These are phyloP conservation scores for Nothoprocta pentlandii DNA, from an alignment of 2,113 vertebrate genomes.

Conservation along the genomic window DNA sequence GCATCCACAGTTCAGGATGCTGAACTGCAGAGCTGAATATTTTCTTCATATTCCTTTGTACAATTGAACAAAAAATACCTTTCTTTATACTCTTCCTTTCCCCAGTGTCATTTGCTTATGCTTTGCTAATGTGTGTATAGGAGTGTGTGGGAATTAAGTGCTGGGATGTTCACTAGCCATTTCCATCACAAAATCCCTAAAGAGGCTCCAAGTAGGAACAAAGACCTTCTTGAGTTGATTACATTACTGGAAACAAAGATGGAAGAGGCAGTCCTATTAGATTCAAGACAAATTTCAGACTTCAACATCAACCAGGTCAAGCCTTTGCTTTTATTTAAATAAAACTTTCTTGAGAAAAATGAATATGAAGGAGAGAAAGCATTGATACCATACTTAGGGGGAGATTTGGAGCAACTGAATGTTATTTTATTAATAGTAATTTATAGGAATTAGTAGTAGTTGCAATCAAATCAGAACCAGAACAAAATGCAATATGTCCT, in stretches of 20 bases:
- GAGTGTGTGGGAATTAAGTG: background rate
- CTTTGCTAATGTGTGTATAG: background rate
- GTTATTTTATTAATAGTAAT: background rate
- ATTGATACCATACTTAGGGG: constrained; percentile 19
- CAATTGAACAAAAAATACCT: constrained; percentile 8
- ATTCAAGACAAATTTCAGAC: constrained; percentile 52
- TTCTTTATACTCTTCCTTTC: background rate
- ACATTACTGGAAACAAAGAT: constrained; percentile 45
- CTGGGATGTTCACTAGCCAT: constrained; percentile 21
- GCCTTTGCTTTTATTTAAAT: constrained; percentile 39
- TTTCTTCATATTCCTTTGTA: background rate
- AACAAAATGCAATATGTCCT: background rate
- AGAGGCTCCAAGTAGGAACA: constrained; percentile 30
- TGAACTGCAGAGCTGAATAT: background rate
- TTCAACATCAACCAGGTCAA: constrained; percentile 20
- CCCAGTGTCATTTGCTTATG: background rate
- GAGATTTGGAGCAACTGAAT: background rate
- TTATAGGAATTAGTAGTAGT: background rate
- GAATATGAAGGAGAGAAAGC: background rate
- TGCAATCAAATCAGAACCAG: constrained; percentile 43
- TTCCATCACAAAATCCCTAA: constrained; percentile 45
- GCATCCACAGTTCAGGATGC: background rate
- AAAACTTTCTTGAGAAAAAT: constrained; percentile 37
- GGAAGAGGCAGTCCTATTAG: background rate
- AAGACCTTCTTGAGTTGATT: constrained; percentile 27